Conservation (phyloP, 2,113 vertebrate genomes). For the Ammospiza nelsoni region DNA sequence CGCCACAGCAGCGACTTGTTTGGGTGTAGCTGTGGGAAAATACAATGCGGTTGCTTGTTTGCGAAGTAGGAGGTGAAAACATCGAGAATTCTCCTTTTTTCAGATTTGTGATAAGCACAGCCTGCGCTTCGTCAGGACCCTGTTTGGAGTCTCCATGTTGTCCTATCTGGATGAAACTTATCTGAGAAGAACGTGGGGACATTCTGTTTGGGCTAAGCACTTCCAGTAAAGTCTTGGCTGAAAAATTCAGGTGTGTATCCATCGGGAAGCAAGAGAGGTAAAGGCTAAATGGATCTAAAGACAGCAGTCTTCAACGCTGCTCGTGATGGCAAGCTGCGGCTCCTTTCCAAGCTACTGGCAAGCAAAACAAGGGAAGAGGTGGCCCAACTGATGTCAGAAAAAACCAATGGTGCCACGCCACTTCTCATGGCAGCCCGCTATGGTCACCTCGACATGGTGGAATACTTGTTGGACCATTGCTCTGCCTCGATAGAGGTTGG, state of each 20-base stretch:
- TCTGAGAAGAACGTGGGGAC: neutral
- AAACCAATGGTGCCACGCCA: slow-evolving; percentile 94
- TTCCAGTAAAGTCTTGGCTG: neutral
- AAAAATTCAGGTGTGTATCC: slow-evolving; percentile 19
- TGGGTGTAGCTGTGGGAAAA: neutral
- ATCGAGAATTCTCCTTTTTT: neutral
- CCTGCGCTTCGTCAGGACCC: neutral
- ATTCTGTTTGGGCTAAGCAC: neutral
- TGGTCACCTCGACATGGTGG: slow-evolving; percentile 96
- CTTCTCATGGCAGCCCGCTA: slow-evolving; percentile 95
- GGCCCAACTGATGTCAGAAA: slow-evolving; percentile 88
- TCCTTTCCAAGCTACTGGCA: slow-evolving; percentile 93
- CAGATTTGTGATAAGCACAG: slow-evolving; percentile 9
- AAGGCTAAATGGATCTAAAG: slow-evolving; percentile 93
- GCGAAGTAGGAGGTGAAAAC: neutral
- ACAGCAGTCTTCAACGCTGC: slow-evolving; percentile 98
- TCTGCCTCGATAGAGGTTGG: slow-evolving; percentile 91
- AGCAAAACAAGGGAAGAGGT: slow-evolving; percentile 93
- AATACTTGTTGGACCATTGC: slow-evolving; percentile 94
- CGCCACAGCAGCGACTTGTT: neutral
- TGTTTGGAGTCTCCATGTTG: neutral
- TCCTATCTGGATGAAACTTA: neutral
- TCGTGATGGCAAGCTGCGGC: slow-evolving; percentile 93
- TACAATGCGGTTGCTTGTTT: neutral
- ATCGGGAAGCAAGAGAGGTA: neutral